phyloP scores from a whole-genome alignment of 2,888 invertebrate species.

The Reticulitermes lucifugus region DNA sequence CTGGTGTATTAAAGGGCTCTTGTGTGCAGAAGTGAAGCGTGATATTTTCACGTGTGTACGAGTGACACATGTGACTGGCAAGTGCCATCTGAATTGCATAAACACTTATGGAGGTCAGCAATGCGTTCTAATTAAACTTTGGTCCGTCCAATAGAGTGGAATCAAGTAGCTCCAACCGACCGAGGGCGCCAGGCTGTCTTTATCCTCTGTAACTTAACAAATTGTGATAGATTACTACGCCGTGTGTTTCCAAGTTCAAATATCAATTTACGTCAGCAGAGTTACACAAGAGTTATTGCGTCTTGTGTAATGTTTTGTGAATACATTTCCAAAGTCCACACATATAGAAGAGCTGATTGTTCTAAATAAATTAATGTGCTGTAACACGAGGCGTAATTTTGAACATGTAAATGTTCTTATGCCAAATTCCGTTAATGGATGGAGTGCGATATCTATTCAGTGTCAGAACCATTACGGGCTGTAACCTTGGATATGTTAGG shows the following conservation, averaged over 20 bases:
- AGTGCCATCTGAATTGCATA: neutral
- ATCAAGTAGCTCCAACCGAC: neutral
- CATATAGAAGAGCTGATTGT: neutral
- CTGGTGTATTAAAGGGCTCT: neutral
- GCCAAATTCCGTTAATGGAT: conserved; percentile 6
- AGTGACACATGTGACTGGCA: neutral
- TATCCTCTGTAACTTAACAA: neutral
- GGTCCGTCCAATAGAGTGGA: neutral
- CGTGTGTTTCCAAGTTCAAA: neutral
- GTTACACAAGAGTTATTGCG: neutral
- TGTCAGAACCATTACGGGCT: neutral
- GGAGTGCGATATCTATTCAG: neutral
- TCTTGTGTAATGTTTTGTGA: neutral
- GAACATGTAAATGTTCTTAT: neutral
- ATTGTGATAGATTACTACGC: neutral
- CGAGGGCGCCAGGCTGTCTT: neutral
- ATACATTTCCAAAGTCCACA: neutral
- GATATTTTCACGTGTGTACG: neutral
- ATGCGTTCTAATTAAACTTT: conserved; percentile 5
- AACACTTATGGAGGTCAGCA: neutral
- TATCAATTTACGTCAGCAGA: neutral
- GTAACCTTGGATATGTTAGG: neutral
- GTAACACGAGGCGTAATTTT: neutral
- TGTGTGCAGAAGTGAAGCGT: neutral
- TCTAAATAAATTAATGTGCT: neutral